Base-by-base conservation (phyloP, 2,797 vertebrate species). In the Lepilemur ruficaudatus region DNA sequence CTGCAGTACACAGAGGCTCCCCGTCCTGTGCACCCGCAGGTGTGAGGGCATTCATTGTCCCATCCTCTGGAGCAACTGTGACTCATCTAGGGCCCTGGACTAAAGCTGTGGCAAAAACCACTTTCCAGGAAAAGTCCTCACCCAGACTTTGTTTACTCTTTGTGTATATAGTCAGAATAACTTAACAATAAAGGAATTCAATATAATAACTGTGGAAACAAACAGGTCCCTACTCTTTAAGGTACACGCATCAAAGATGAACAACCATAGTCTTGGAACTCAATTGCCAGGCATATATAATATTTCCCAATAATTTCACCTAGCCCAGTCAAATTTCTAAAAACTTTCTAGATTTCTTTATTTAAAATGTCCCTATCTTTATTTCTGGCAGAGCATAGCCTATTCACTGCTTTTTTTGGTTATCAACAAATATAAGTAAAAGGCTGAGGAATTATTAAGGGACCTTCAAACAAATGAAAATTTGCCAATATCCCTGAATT, bases 111-210 rank as follows among this genome's bases (percentile, higher is more conserved):
- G 86, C 89, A 95, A 96, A 96, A 95, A 96, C 12, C 86, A 90
- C 73, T 87, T 98, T 98, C 97, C 97, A 97, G 96, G 97, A 98
- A 98, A 96, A 86, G 28, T 70, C 94, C 96, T 96, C 92, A 78
- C 65, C 79, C 97, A 93, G 55, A 82, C 43, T 96, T 46, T 85
- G 46, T 69, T 80, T 69, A 38, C 43, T 70, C 10, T 48, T 89
- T 94, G 65, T 87, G 79, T 32, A 61, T 22, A 46, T 32, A 63
- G 79, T 59, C 59, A 92, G 18, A 87, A 10, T 14, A 87, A 61
- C n/a, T 83, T 83, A 59, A 52, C 8, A 84, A 17, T 85, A 15
- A 92, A 94, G 65, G 61, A 38, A 61, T 43, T 11, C 32, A 79
- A 1, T 20, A 52, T 1, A 69, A 69, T 41, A 79, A 83, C 72